Conservation (phyloP, 2,113 vertebrate genomes). For the Carassius gibelio region DNA sequence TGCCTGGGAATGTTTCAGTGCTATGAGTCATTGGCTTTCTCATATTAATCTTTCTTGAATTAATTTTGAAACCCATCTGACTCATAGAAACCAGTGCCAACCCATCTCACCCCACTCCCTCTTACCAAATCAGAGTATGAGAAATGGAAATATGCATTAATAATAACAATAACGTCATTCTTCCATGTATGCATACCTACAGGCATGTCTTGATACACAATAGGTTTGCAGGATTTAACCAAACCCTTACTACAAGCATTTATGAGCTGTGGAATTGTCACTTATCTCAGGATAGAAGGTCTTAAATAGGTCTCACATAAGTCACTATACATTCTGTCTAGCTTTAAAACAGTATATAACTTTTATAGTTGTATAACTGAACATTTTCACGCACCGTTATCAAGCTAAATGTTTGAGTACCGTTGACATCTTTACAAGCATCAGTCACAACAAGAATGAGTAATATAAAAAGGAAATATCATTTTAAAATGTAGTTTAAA, state of each 20-base stretch:
- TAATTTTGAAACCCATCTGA: slow-evolving; percentile 8
- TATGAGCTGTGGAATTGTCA: neutral
- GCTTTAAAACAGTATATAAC: neutral
- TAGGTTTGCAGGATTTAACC: slow-evolving; percentile 6
- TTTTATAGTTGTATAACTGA: neutral
- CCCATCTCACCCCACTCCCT: neutral
- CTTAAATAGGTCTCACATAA: neutral
- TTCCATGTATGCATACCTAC: slow-evolving; percentile 16
- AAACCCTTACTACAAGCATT: slow-evolving; percentile 5
- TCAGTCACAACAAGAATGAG: too few relatives aligned
- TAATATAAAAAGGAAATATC: too few relatives aligned
- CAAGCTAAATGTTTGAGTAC: too few relatives aligned
- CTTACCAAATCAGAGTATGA: slow-evolving; percentile 6
- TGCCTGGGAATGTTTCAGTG: neutral
- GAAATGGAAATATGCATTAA: slow-evolving; percentile 26
- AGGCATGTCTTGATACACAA: slow-evolving; percentile 23
- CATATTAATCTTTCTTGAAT: slow-evolving; percentile 27
- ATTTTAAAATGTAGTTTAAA: too few relatives aligned
- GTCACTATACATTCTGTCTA: neutral
- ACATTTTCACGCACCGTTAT: too few relatives aligned
- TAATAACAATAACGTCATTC: neutral
- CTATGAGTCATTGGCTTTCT: slow-evolving; percentile 18
- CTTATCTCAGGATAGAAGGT: neutral
- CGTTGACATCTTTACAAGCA: too few relatives aligned
- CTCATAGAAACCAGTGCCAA: slow-evolving; percentile 2